phyloP scores from a whole-genome alignment of 2,888 invertebrate species.

The Epinotia bilunana region DNA sequence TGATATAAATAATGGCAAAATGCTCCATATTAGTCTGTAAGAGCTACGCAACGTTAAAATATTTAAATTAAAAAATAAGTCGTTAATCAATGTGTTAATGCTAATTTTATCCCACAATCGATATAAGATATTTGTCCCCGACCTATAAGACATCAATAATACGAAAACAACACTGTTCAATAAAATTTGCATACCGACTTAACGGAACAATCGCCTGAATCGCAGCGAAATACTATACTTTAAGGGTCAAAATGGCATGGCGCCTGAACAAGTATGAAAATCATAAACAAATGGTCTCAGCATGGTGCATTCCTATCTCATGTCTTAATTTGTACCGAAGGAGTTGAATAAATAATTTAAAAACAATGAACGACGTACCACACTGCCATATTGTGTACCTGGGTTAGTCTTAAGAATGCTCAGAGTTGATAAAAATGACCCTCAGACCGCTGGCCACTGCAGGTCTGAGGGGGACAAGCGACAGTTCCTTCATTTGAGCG shows the following conservation, averaged over 20 bases:
- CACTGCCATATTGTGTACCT: conserved; percentile 61
- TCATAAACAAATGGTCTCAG: conserved; percentile 38
- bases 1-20: background rate
- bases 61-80: background rate
- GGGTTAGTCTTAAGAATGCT: background rate
- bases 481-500: no score
- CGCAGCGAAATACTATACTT: background rate
- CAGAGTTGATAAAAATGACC: conserved; percentile 5
- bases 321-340: conserved; percentile 77
- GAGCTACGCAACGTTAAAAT: background rate
- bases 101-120: conserved; percentile 22
- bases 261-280: conserved; percentile 31
- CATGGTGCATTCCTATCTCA: conserved; percentile 53
- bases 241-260: conserved; percentile 14
- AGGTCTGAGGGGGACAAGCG: no score
- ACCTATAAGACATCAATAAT: conserved; percentile 31
- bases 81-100: conserved; percentile 13
- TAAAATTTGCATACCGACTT: conserved; percentile 30
- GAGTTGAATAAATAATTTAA: conserved; percentile 73
- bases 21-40: background rate
- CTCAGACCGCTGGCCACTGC: no score
- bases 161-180: conserved; percentile 31
- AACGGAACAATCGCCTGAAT: conserved; percentile 8
- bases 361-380: conserved; percentile 69
- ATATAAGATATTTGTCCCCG: conserved; percentile 38